Evolutionary conservation across 2,113 vertebrate species (phyloP).

Genomic region (Macaca fascicularis): DNA sequence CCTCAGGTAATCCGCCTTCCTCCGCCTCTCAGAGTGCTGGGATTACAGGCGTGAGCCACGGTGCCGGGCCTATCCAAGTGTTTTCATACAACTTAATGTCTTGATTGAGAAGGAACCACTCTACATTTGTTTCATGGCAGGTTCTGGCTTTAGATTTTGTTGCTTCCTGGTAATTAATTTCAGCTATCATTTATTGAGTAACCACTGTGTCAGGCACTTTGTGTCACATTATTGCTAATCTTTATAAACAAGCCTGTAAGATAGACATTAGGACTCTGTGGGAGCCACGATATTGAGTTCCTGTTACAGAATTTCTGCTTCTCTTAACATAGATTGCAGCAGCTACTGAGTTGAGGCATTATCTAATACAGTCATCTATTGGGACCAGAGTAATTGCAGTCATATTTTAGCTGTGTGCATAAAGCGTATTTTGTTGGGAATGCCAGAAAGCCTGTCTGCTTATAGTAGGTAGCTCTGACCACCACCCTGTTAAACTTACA

Average conservation of each 20-base stretch:
- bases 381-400: not conserved
- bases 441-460: conserved; percentile 41
- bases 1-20: no score
- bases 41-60: no score
- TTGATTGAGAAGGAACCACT: not conserved
- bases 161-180: not conserved
- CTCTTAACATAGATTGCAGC: not conserved
- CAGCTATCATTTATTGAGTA: not conserved
- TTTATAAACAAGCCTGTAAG: not conserved
- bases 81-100: not conserved
- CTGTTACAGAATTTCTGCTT: not conserved
- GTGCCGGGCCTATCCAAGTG: not conserved
- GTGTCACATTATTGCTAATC: not conserved
- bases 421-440: conserved; percentile 31
- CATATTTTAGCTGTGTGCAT: not conserved
- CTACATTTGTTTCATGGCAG: not conserved
- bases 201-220: not conserved
- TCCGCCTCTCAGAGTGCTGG: no score
- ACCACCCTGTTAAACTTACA: conserved; percentile 31
- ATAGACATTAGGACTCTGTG: not conserved
- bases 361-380: not conserved
- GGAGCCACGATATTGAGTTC: not conserved
- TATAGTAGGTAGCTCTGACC: conserved; percentile 14
- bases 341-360: not conserved
- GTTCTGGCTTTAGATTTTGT: conserved; percentile 31